Conservation (phyloP, 2,797 vertebrate genomes). For the Sebastes goodei region DNA sequence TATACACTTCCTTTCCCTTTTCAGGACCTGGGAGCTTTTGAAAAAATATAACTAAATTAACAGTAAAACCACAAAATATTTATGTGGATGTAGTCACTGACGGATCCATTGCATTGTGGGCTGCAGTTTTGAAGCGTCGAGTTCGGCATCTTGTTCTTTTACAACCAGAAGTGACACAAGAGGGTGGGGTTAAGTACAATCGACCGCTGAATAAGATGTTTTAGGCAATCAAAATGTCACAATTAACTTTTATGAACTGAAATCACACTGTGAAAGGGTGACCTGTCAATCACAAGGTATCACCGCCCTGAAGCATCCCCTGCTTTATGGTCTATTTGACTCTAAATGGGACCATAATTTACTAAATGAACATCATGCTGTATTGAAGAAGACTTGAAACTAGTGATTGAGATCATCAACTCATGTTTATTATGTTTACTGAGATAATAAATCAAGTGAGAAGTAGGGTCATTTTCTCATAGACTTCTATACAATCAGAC, state of each 20-base stretch:
- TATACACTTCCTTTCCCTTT: not conserved
- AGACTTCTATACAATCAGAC: too few relatives aligned
- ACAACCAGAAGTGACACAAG: not conserved
- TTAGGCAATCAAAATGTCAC: not conserved
- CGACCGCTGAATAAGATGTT: not conserved
- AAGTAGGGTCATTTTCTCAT: too few relatives aligned
- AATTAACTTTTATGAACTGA: not conserved
- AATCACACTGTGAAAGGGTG: not conserved
- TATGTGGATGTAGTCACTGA: not conserved
- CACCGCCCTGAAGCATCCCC: fast-evolving
- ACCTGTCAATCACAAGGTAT: not conserved
- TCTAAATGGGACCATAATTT: too few relatives aligned
- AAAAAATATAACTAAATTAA: not conserved
- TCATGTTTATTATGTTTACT: too few relatives aligned
- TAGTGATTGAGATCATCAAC: fast-evolving
- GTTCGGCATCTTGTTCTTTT: not conserved
- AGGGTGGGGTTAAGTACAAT: not conserved
- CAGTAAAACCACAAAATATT: not conserved
- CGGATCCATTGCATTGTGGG: not conserved
- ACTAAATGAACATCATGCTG: too few relatives aligned
- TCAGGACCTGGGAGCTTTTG: conserved; percentile 1
- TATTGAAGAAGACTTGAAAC: too few relatives aligned
- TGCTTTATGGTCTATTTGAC: too few relatives aligned
- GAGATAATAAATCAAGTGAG: too few relatives aligned
- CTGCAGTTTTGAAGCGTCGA: not conserved